Percentiles rank a stretch among this genome's conserved stretches.
phyloP scores from a whole-genome alignment of 2,888 invertebrate species.

The Cacoxenus indagator region DNA sequence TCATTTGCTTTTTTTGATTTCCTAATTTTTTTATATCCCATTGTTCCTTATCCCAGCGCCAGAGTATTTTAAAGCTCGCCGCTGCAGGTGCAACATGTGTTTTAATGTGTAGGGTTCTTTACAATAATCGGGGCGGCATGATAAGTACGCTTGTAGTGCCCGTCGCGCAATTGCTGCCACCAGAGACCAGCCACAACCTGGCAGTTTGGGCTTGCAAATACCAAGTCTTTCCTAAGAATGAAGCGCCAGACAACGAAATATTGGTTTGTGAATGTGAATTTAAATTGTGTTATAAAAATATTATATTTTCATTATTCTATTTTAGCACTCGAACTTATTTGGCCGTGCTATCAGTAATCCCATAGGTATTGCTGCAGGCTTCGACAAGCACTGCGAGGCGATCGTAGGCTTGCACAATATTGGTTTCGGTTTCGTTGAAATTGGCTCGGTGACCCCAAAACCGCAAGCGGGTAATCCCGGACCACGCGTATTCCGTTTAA shows the following conservation, averaged over 20 bases:
- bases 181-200: conserved; percentile 87
- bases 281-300: neutral
- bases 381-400: conserved; percentile 97
- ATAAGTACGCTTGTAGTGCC: conserved; percentile 52
- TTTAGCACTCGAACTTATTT: conserved; percentile 80
- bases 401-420: conserved; percentile 83
- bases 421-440: conserved; percentile 96
- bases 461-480: conserved; percentile 94
- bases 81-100: conserved; percentile 46
- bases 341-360: conserved; percentile 86
- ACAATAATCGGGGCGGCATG: conserved; percentile 36
- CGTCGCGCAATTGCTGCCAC: conserved; percentile 73
- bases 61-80: too few species aligned
- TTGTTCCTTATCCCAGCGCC: too few species aligned
- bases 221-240: conserved; percentile 77
- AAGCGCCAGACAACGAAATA: conserved; percentile 38
- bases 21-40: too few species aligned
- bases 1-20: too few species aligned
- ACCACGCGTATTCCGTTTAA: conserved; percentile 91
- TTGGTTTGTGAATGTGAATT: conserved; percentile 34
- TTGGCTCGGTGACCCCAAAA: conserved; percentile 94
- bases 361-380: conserved; percentile 97
- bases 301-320: conserved; percentile 36
- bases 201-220: conserved; percentile 84
- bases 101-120: conserved; percentile 36